Base-by-base conservation (phyloP, 2,888 invertebrate genomes). In the Melanchra persicariae region DNA sequence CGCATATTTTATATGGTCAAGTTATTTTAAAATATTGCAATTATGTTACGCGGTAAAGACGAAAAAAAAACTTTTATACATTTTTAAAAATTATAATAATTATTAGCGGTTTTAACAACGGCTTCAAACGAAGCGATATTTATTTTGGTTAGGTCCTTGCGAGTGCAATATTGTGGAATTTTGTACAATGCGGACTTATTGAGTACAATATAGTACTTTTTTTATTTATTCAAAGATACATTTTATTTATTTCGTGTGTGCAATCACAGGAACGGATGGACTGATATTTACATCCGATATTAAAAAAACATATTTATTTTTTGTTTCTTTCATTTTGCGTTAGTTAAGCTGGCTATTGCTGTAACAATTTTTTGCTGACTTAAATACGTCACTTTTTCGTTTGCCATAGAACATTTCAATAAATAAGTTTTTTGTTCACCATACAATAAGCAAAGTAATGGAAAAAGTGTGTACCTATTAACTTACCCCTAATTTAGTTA, bases 401-500 rank as follows among this genome's bases (percentile, higher is more conserved):
- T 88, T 87, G 89, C 89, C 88, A 88, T 89, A 87, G 87, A 87
- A 84, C 79, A 74, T 85, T 85, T 84, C 86, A 78, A 80, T 85
- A 80, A 74, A 70, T 80, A 74, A 84, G 81, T 87, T 89, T 84
- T 89, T 90, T 86, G 83, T 92, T 93, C 91, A 93, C 93, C 92
- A 93, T 94, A 92, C 89, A 91, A 88, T 94, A 93, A 92, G 93
- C 92, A 92, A 91, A 89, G 91, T 92, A 91, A 93, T 88, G 89
- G 89, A 91, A 91, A 90, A 91, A 91, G 95, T 94, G 94, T 96
- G 96, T 95, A 95, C 95, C 95, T 95, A 95, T 95, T 96, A 94
- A 95, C 95, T 95, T 95, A 95, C 95, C 90, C 94, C 87, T 95
- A 94, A 93, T 95, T 95, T 96, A 96, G 94, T 96, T 96, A 96